Evolutionary conservation across 2,797 vertebrate genomes (phyloP).

Genomic region (Picus viridis): DNA sequence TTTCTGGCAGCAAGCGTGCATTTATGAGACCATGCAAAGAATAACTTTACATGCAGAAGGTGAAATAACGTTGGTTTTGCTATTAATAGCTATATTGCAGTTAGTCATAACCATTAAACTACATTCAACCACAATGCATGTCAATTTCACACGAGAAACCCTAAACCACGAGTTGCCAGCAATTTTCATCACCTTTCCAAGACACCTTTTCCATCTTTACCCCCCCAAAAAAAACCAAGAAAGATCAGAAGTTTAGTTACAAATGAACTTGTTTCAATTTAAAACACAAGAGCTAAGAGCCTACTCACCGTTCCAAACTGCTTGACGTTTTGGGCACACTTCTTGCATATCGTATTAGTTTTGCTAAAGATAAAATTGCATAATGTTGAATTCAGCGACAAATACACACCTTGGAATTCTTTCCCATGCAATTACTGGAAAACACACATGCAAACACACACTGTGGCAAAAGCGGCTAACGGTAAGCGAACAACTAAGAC

Average conservation of each 20-base stretch:
- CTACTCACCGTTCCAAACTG: constrained; percentile 96
- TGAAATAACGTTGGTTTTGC: neutral
- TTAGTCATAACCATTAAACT: neutral
- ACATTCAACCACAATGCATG: rapidly evolving
- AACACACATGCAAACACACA: neutral
- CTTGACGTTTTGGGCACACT: constrained; percentile 98
- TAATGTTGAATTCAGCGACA: neutral
- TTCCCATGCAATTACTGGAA: neutral
- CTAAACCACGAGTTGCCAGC: neutral
- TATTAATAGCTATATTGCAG: rapidly evolving
- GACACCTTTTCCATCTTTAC: rapidly evolving
- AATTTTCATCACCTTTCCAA: neutral
- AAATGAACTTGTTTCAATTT: neutral
- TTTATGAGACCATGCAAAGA: neutral
- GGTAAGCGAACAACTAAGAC: rapidly evolving
- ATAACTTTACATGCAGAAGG: rapidly evolving
- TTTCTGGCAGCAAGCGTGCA: rapidly evolving
- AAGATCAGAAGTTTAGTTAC: neutral
- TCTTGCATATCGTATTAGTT: constrained; percentile 99
- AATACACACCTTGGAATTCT: rapidly evolving
- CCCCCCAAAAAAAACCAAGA: neutral
- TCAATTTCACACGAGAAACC: neutral
- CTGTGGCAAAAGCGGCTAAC: neutral
- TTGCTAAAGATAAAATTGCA: constrained; percentile 84
- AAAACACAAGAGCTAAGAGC: rapidly evolving